phyloP scores from a whole-genome alignment of 2,797 vertebrate species.

The Acanthopagrus latus region DNA sequence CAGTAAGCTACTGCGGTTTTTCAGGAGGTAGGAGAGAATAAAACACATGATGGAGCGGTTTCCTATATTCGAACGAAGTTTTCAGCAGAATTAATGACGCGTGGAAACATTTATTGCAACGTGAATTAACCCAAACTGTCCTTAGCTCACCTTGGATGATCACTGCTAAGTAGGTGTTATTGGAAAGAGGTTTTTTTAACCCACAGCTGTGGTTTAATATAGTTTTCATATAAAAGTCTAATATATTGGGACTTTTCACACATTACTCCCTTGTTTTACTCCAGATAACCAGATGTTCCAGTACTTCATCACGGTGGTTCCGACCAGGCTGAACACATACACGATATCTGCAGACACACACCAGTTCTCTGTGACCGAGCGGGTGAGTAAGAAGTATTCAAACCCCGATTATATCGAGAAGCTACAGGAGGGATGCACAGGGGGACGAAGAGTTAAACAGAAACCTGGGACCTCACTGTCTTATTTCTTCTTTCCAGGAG shows the following conservation, averaged over 20 bases:
- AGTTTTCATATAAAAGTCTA: background rate
- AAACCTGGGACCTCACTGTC: background rate
- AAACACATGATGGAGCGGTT: slow-evolving; percentile 10
- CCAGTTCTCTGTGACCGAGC: slow-evolving; percentile 86
- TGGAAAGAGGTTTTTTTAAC: background rate
- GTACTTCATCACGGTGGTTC: slow-evolving; percentile 98
- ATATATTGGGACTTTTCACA: background rate
- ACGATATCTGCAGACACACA: slow-evolving; percentile 88
- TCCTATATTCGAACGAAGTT: background rate
- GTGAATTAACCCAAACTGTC: background rate
- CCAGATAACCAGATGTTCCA: slow-evolving; percentile 99
- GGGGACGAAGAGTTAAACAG: background rate
- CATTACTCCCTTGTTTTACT: background rate
- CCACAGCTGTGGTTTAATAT: background rate
- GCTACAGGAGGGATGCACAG: background rate
- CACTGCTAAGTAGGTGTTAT: background rate
- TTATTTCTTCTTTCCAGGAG: slow-evolving; percentile 80
- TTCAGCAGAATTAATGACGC: background rate
- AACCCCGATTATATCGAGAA: background rate
- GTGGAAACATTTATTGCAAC: background rate
- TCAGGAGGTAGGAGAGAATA: slow-evolving; percentile 2
- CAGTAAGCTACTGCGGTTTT: slow-evolving; percentile 84
- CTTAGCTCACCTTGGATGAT: background rate
- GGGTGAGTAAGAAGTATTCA: slow-evolving; percentile 71
- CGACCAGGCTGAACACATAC: slow-evolving; percentile 93